A percentile compares a stretch with the other conserved stretches of the same genome.
Conservation (phyloP, 2,797 vertebrate genomes). For the Typhlichthys subterraneus region DNA sequence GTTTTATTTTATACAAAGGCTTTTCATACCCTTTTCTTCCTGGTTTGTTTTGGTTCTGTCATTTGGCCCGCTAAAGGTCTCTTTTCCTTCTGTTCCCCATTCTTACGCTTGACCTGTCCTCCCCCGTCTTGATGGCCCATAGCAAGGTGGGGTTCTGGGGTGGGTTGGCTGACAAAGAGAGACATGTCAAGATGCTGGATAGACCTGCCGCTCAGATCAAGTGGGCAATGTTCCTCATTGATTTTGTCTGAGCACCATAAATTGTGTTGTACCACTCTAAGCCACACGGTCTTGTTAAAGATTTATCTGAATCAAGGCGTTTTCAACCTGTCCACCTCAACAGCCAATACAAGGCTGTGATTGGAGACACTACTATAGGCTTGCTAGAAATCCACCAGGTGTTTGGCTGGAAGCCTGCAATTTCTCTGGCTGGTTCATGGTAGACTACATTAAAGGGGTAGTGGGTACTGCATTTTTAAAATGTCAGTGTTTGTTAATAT, state of each 20-base stretch:
- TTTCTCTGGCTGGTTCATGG: no score
- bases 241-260: constrained; percentile 47
- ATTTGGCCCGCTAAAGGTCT: background rate
- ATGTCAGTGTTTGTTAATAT: no score
- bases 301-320: constrained; percentile 52
- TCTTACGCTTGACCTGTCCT: background rate
- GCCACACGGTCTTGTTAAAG: constrained; percentile 40
- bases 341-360: constrained; percentile 18
- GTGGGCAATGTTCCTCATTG: constrained; percentile 47
- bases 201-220: constrained; percentile 44
- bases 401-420: no score
- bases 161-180: constrained; percentile 5
- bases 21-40: no score
- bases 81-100: background rate
- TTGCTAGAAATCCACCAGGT: no score
- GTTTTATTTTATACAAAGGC: no score
- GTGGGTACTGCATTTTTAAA: background rate
- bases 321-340: constrained; percentile 25
- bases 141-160: background rate
- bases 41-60: no score
- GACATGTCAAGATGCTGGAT: constrained; percentile 29
- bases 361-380: constrained; percentile 23
- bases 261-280: constrained; percentile 36
- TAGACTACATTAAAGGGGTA: background rate
- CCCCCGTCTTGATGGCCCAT: background rate